Evolutionary conservation across 2,113 vertebrate genomes (phyloP).

Genomic region (Verasper variegatus): DNA sequence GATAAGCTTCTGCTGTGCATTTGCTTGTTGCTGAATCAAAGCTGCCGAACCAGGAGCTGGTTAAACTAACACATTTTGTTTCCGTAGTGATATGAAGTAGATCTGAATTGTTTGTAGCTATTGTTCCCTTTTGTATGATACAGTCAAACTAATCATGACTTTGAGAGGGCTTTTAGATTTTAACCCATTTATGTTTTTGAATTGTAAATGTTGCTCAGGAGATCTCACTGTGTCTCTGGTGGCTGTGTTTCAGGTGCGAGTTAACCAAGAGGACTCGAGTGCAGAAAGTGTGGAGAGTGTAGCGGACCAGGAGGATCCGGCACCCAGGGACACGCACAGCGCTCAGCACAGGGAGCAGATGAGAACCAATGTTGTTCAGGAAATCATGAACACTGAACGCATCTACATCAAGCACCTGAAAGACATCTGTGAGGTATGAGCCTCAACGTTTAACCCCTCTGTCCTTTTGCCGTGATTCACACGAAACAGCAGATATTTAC

Average conservation of each 20-base stretch:
- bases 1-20: conserved; percentile 57
- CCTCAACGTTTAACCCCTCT: not conserved
- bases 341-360: conserved; percentile 92
- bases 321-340: conserved; percentile 81
- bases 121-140: conserved; percentile 14
- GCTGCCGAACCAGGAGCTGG: conserved; percentile 32
- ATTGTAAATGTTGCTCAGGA: conserved; percentile 1
- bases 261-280: conserved; percentile 91
- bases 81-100: conserved; percentile 30
- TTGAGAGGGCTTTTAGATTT: not conserved
- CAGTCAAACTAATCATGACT: not conserved
- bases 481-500: not conserved
- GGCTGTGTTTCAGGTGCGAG: conserved; percentile 87
- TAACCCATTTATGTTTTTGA: not conserved
- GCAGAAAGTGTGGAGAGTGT: conserved; percentile 81
- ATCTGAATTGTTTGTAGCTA: not conserved
- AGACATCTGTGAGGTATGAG: conserved; percentile 94
- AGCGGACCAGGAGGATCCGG: conserved; percentile 83
- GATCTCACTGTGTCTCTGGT: not conserved
- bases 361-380: conserved; percentile 96
- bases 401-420: conserved; percentile 98
- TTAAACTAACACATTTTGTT: conserved; percentile 49
- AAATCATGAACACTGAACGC: conserved; percentile 97
- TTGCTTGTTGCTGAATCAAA: conserved; percentile 48
- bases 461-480: not conserved